Conservation (phyloP, 2,888 invertebrate genomes). For the Melinopterus prodromus region DNA sequence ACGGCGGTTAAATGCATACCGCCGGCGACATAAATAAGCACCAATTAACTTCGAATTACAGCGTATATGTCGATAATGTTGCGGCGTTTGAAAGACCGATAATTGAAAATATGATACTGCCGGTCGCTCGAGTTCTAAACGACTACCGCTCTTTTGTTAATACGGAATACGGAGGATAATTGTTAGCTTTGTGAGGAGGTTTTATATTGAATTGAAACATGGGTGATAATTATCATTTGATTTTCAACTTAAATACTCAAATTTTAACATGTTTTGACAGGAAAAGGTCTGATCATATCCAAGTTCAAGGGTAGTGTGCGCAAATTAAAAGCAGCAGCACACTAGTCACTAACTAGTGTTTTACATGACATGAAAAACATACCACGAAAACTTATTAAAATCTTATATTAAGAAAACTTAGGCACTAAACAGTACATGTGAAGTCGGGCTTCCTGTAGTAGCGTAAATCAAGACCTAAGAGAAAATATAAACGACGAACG, state of each 20-base stretch:
- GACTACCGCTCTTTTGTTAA: neutral
- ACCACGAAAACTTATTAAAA: too few species aligned
- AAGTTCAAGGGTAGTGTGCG: too few species aligned
- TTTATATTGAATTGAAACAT: too few species aligned
- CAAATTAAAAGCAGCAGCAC: too few species aligned
- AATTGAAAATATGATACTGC: neutral
- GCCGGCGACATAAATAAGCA: neutral
- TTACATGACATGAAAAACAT: too few species aligned
- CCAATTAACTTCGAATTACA: neutral
- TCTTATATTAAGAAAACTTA: too few species aligned
- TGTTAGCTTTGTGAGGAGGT: neutral
- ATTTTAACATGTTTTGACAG: neutral
- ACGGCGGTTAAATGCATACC: neutral
- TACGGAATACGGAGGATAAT: neutral
- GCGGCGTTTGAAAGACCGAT: neutral
- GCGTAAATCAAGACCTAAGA: too few species aligned
- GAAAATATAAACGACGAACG: too few species aligned
- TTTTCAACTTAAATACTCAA: neutral
- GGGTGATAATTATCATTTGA: too few species aligned
- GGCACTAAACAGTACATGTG: too few species aligned
- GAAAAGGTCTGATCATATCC: neutral
- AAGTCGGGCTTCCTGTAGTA: too few species aligned
- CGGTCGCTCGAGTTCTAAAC: neutral
- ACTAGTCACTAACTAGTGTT: too few species aligned
- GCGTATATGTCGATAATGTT: neutral